Base-by-base conservation (phyloP, 2,113 vertebrate species). In the Gallinago media region DNA sequence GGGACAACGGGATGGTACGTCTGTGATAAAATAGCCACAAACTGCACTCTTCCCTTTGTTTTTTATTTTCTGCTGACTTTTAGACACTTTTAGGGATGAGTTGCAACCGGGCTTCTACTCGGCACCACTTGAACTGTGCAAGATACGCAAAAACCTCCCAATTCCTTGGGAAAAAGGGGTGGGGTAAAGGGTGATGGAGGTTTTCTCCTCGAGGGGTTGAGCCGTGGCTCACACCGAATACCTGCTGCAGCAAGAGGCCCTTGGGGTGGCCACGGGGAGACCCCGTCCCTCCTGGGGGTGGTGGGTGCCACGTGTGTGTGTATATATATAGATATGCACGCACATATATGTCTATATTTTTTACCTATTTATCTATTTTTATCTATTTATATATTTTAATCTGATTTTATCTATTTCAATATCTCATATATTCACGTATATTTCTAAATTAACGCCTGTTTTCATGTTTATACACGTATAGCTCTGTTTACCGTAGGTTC, bases 1-100 rank as follows among this genome's bases (percentile, higher is more conserved):
- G 8, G 25, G 34, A 16, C 26, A 38, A 7, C 0, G 7, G 46
- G 31, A 40, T 8, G 29, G 27, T 58, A 23, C 0, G 1, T 20
- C 0, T n/a, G 19, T 27, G 84, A 38, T 34, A 20, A 81, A 81
- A 42, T 1, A 17, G 59, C n/a, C 73, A 15, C 50, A 70, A 50
- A 46, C 19, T 1, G 7, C 20, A 29, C 16, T 68, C 25, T 70
- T 32, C 27, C 32, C 6, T 47, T 46, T 0, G 0, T 9, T 20
- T 32, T 16, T 27, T 12, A 3, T 56, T 81, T 83, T 25, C 68
- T 59, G 11, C 58, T 81, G 83, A 11, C 17, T 76, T 42, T 15
- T 12, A 10, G 36, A 15, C 12, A 1, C 52, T 18, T 15, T 5
- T 8, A 54, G 50, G 19, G 21, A 23, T 12, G 25, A 36, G 18